Evolutionary conservation across 2,113 vertebrate species (phyloP).

Genomic region (Mustela lutreola): DNA sequence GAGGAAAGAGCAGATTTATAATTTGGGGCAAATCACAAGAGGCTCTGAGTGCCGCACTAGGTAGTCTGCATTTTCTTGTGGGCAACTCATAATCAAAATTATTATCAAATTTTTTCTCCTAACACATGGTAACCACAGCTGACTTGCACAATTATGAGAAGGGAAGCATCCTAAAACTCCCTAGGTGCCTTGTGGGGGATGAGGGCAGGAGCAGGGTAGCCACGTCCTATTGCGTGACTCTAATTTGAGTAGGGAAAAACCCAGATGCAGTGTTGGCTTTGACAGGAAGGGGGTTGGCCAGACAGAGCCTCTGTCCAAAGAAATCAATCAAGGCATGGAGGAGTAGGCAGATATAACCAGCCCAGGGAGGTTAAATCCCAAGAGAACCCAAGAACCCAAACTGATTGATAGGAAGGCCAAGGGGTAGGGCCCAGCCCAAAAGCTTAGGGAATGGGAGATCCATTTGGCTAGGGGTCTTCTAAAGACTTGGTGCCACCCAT

Average conservation of each 20-base stretch:
- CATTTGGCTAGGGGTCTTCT: not conserved
- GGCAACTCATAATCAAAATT: not conserved
- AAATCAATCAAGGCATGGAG: not conserved
- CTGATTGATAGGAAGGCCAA: not conserved
- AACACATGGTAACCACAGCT: not conserved
- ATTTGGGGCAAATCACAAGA: not conserved
- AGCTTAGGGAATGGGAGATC: not conserved
- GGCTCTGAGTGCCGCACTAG: not conserved
- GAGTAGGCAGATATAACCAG: not conserved
- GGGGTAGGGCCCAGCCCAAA: not conserved
- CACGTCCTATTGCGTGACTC: not conserved
- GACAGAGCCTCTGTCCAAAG: not conserved
- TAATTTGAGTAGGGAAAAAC: not conserved
- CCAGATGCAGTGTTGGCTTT: not conserved
- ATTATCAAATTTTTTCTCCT: not conserved
- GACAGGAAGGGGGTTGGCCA: not conserved
- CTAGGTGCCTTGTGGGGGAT: not conserved
- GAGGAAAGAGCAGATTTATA: not conserved
- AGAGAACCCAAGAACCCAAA: not conserved
- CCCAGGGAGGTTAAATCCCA: not conserved
- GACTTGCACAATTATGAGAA: constrained; percentile 51
- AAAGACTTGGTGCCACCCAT: not conserved
- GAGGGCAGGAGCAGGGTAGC: not conserved
- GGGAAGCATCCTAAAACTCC: constrained; percentile 30
- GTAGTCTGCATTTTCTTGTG: not conserved